Evolutionary conservation across 2,888 invertebrate species (phyloP).

Genomic region (Drosophila subquinaria): DNA sequence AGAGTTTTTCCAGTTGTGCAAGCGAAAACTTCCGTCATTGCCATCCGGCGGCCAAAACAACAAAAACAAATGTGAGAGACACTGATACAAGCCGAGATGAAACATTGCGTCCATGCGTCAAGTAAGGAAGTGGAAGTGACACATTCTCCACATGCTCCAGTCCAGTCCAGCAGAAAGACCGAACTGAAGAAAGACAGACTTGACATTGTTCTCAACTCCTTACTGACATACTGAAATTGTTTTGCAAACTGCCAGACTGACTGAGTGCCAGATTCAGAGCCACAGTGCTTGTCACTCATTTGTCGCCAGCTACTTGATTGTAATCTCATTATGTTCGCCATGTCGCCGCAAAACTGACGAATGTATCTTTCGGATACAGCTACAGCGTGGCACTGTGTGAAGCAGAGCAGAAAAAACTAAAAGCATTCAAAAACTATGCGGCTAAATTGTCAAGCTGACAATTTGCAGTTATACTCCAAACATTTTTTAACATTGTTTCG

Average conservation of each 20-base stretch:
- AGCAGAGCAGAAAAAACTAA: constrained; percentile 74
- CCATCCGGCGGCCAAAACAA: constrained; percentile 52
- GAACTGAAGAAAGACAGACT: not conserved
- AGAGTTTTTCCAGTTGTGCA: constrained; percentile 30
- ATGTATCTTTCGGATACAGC: constrained; percentile 39
- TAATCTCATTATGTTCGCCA: constrained; percentile 66
- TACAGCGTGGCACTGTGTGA: constrained; percentile 38
- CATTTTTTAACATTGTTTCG: constrained; percentile 55
- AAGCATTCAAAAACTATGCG: constrained; percentile 62
- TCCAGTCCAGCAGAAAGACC: constrained; percentile 7
- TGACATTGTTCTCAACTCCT: constrained; percentile 67
- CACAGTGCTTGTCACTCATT: constrained; percentile 69
- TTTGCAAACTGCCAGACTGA: constrained; percentile 32
- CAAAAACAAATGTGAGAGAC: constrained; percentile 41
- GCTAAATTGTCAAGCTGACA: constrained; percentile 56
- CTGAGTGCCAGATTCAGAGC: constrained; percentile 28
- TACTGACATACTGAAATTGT: constrained; percentile 69
- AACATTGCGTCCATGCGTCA: constrained; percentile 28
- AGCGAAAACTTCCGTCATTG: constrained; percentile 66
- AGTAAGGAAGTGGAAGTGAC: constrained; percentile 66
- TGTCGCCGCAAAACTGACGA: constrained; percentile 27
- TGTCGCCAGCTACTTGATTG: constrained; percentile 68
- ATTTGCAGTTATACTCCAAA: constrained; percentile 49
- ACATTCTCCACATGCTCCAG: constrained; percentile 36
- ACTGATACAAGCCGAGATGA: constrained; percentile 1